Conservation (phyloP, 2,113 vertebrate genomes). For the Bungarus multicinctus region DNA sequence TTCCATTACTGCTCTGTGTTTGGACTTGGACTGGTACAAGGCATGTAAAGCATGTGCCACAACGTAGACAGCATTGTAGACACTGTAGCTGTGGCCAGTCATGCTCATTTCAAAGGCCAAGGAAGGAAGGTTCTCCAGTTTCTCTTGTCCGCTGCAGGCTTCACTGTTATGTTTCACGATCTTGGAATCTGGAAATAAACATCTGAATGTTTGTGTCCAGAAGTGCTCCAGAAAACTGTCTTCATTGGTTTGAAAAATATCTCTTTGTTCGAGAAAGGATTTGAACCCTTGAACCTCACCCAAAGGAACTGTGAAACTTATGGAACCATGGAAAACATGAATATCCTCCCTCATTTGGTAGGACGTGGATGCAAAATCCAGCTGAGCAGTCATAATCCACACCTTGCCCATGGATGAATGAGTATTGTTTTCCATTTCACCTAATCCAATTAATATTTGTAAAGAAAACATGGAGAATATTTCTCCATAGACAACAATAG, state of each 20-base stretch:
- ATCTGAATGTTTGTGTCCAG: background rate
- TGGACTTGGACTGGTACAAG: background rate
- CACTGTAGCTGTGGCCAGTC: background rate
- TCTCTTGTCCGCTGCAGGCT: background rate
- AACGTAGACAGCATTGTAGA: background rate
- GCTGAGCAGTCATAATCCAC: conserved; percentile 1
- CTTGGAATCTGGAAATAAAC: background rate
- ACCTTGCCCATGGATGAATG: background rate
- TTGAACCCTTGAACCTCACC: background rate
- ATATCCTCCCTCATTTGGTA: background rate
- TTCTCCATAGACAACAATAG: too few relatives aligned
- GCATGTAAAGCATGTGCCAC: background rate
- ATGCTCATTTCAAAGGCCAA: background rate
- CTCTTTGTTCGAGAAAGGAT: background rate
- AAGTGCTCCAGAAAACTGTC: background rate
- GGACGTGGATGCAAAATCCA: background rate
- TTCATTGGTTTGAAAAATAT: background rate
- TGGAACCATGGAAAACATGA: background rate
- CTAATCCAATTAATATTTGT: too few relatives aligned
- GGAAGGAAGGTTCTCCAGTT: background rate
- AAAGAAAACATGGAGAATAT: too few relatives aligned
- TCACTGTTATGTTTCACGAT: background rate
- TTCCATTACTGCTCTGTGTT: background rate
- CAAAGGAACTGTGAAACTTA: background rate
- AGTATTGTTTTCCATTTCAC: background rate